phyloP scores from a whole-genome alignment of 2,113 vertebrate genomes.

The Melanerpes aurifrons region DNA sequence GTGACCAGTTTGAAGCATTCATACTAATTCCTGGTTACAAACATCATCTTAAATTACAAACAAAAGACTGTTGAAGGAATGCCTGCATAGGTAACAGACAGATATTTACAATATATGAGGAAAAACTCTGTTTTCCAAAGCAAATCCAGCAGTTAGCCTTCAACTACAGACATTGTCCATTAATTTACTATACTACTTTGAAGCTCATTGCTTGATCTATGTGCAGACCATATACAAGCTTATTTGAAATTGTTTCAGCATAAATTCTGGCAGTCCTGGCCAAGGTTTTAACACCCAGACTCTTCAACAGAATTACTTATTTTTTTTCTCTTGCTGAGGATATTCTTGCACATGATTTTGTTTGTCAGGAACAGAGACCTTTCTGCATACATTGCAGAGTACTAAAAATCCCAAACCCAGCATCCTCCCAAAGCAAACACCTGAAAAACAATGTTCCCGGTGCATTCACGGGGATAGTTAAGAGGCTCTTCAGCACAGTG shows the following conservation, averaged over 20 bases:
- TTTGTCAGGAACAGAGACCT: background rate
- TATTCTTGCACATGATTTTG: background rate
- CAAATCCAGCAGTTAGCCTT: background rate
- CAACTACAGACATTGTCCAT: background rate
- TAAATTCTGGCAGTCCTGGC: background rate
- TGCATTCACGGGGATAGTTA: background rate
- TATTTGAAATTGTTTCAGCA: background rate
- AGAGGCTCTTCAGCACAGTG: background rate
- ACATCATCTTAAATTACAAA: background rate
- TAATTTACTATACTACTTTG: background rate
- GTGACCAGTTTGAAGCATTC: background rate
- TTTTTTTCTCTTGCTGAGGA: background rate
- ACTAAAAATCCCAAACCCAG: background rate
- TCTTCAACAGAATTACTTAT: background rate
- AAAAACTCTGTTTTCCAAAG: background rate
- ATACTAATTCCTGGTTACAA: background rate
- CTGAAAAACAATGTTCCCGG: rapidly evolving
- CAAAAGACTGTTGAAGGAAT: background rate
- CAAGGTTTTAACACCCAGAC: background rate
- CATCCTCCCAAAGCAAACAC: background rate
- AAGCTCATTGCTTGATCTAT: background rate
- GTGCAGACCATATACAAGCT: background rate
- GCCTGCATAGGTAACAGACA: background rate
- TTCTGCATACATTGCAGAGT: background rate
- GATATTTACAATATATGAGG: background rate